Conservation (phyloP, 2,888 invertebrate genomes). For the Emmelina monodactyla region DNA sequence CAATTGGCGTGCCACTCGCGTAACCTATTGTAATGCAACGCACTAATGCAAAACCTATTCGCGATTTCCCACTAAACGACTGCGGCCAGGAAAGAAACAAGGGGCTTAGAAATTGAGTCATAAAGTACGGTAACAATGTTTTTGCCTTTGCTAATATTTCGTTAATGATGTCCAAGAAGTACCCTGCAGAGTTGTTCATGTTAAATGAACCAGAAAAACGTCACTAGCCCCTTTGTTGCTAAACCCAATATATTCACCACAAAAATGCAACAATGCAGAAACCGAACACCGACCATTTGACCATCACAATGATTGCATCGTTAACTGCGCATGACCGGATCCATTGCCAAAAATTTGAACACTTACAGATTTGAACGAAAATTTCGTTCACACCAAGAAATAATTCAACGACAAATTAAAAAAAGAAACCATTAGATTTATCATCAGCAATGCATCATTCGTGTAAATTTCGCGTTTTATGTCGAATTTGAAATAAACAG, state of each 20-base stretch:
- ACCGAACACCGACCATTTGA: conserved; percentile 11
- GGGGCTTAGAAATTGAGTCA: too few species aligned
- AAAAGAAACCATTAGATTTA: conserved; percentile 16
- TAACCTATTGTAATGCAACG: conserved; percentile 35
- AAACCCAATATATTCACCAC: conserved; percentile 9
- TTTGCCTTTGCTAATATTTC: conserved; percentile 8
- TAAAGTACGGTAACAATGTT: too few species aligned
- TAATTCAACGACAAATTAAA: conserved; percentile 13
- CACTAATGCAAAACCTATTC: neutral
- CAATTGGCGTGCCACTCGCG: conserved; percentile 21
- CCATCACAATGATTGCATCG: neutral
- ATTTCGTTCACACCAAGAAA: conserved; percentile 7
- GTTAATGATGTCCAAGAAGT: conserved; percentile 33
- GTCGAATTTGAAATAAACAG: conserved; percentile 27
- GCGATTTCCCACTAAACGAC: conserved; percentile 16
- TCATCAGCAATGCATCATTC: conserved; percentile 25
- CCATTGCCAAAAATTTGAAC: neutral
- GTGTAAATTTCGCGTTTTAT: conserved; percentile 24
- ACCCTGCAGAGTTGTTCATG: conserved; percentile 34
- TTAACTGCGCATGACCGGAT: neutral
- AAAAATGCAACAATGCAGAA: conserved; percentile 6
- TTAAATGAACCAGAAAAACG: conserved; percentile 26
- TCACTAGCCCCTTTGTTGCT: conserved; percentile 21
- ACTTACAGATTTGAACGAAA: conserved; percentile 1
- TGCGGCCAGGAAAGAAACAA: conserved; percentile 16